phyloP scores from a whole-genome alignment of 2,888 invertebrate species.

The Apodemia duryi region DNA sequence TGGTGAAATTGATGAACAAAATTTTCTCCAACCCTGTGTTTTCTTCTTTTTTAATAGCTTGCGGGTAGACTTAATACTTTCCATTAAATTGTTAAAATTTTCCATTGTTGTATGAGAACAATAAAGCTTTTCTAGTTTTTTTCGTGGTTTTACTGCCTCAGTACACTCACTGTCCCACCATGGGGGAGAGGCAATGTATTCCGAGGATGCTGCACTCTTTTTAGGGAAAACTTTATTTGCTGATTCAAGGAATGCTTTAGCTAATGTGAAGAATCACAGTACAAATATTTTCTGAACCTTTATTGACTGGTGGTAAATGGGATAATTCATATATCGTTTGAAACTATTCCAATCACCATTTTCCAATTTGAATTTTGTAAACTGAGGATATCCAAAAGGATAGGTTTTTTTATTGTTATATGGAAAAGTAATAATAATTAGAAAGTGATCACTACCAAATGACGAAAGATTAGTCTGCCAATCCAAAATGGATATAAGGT shows the following conservation, averaged over 20 bases:
- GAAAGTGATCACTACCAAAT: background rate
- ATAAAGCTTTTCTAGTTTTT: background rate
- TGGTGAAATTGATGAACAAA: background rate
- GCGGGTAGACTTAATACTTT: background rate
- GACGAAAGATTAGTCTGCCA: background rate
- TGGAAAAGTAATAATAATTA: background rate
- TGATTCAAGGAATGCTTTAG: background rate
- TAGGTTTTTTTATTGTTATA: background rate
- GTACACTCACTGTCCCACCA: background rate
- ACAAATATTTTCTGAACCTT: background rate
- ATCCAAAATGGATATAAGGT: background rate
- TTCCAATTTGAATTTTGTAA: background rate
- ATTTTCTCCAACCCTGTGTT: background rate
- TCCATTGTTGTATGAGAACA: background rate
- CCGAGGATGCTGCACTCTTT: background rate
- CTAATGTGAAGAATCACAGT: background rate
- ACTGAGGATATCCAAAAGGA: background rate
- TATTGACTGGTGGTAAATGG: background rate
- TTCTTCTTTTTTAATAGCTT: background rate
- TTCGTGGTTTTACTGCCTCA: background rate
- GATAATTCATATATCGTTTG: background rate
- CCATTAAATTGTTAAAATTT: background rate
- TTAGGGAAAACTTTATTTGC: background rate
- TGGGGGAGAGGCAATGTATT: background rate
- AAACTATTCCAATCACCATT: background rate